Evolutionary conservation across 2,113 vertebrate genomes (phyloP), one percentile per base, ranked within the genome.

Genomic region (Leptobrachium ailaonicum): DNA sequence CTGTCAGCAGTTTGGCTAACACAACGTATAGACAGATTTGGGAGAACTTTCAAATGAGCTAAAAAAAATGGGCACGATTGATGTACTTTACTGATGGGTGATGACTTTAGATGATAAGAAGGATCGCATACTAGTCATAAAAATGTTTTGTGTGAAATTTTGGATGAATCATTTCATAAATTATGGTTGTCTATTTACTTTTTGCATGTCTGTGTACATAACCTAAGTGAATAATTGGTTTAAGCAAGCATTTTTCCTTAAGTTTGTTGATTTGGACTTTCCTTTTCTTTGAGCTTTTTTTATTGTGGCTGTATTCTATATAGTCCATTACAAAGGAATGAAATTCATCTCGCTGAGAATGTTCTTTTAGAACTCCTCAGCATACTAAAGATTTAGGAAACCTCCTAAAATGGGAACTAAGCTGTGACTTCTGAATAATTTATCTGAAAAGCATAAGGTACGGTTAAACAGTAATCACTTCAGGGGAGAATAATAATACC

Each of bases 341-440:
- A 20, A 70, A 70, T 41, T 40, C 41, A n/a, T 69, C 11, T 47
- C 44, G 53, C 40, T 42, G 62, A 50, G 47, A 7, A 13, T 70
- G 45, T 11, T 45, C 9, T 45, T 44, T 44, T 20, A 71, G 69
- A 45, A 45, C 47, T 80, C 12, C n/a, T 68, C 43, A 60, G 50
- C 50, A 73, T 67, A 80, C 54, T 3, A 45, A 71, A 66, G 64
- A 43, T 80, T 40, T 68, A 80, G 42, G 67, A 67, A 74, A 73
- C 64, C 68, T 58, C 45, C 67, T 41, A 44, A 56, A 73, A 79
- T 66, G 62, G 40, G 62, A 12, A 13, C 40, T 53, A 79, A 79
- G 73, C 77, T 73, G 73, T 73, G 66, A 73, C 10, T 7, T 41
- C 7, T 79, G 70, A 66, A 79, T 79, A 56, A 79, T 79, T 73